Base-by-base conservation (phyloP, 2,797 vertebrate species). In the Spea hammondii region DNA sequence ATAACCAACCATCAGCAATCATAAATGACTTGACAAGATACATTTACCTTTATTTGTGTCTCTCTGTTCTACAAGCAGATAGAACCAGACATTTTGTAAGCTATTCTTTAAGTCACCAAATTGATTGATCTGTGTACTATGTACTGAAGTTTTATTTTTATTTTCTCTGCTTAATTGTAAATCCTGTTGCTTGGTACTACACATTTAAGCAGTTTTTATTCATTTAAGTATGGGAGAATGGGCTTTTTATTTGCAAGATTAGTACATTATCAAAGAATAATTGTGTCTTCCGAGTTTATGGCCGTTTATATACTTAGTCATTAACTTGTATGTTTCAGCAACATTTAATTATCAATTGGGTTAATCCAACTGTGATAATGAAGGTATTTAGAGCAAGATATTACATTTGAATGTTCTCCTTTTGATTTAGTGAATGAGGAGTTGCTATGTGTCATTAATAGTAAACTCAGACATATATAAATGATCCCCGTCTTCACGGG, bases 201-300 rank as follows among this genome's bases (percentile, higher is more conserved):
- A 48, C 17, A 59, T 76, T 66, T 45, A 54, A 74, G 51, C 53
- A 66, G 65, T 49, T n/a, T 7, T 76, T 50, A 48, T 65, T 17
- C 49, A 65, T 71, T 71, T 57, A 57, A n/a, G 74, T 65, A 49
- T 17, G 14, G 57, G 45, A 50, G 51, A 80, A 75, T 65, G 67
- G 49, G 65, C 70, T 51, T 80, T 65, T 74, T 80, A 75, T 75
- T 80, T 70, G 49, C 66, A 46, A 80, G 57, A 80, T 54, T 57
- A 72, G 64, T 48, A 45, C 55, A 69, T 80, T 76, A 65, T 76
- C 53, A 72, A 51, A 69, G 65, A 76, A 80, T 70, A 80, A 71
- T 76, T 60, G 67, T 50, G 46, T 48, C 4, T 13, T 3, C 57
- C 47, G 62, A 80, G 71, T 72, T 57, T 70, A 46, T 65, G 72